A percentile compares a stretch with the other conserved stretches of the same genome.
These are phyloP conservation scores for Diplazon laetatorius DNA, from an alignment of 2,888 invertebrate genomes.

Conservation along the genomic window DNA sequence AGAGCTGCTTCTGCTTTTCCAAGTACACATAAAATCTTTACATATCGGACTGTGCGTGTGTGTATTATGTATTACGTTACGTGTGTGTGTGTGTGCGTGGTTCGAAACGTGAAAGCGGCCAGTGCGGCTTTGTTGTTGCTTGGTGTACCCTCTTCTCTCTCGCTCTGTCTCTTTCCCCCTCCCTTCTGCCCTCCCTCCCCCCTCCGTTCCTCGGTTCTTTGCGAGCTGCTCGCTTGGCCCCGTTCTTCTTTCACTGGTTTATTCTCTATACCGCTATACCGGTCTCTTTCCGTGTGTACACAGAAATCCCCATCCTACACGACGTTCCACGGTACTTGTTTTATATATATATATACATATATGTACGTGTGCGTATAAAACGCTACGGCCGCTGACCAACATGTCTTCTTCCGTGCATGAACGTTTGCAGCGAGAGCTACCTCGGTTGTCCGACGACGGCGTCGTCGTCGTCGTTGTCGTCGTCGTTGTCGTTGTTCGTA, in stretches of 20 bases:
- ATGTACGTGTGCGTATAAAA: not conserved
- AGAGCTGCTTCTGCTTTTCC: constrained; percentile 24
- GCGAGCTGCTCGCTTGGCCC: constrained; percentile 54
- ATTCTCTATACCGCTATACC: constrained; percentile 20
- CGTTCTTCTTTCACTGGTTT: constrained; percentile 53
- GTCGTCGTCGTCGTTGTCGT: not conserved
- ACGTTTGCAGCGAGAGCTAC: constrained; percentile 31
- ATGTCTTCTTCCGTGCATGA: constrained; percentile 31
- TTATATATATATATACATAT: too few species aligned
- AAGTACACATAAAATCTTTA: not conserved
- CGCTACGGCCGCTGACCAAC: constrained; percentile 38
- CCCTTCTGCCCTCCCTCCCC: constrained; percentile 3
- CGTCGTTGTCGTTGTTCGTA: not conserved
- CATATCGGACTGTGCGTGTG: constrained; percentile 1
- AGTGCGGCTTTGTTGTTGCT: constrained; percentile 60
- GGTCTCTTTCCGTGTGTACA: constrained; percentile 7
- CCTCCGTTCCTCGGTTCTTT: constrained; percentile 23
- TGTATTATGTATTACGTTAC: constrained; percentile 7
- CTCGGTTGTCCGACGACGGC: not conserved
- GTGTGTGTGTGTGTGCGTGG: constrained; percentile 22
- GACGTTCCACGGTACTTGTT: constrained; percentile 6
- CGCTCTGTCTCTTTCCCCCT: constrained; percentile 1
- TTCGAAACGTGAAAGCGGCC: constrained; percentile 61
- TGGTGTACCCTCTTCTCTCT: constrained; percentile 7
- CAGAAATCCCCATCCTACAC: constrained; percentile 1